A percentile compares a stretch with the other conserved stretches of the same genome.
Evolutionary conservation across 2,113 vertebrate species (phyloP).

Genomic region (Etheostoma cragini): DNA sequence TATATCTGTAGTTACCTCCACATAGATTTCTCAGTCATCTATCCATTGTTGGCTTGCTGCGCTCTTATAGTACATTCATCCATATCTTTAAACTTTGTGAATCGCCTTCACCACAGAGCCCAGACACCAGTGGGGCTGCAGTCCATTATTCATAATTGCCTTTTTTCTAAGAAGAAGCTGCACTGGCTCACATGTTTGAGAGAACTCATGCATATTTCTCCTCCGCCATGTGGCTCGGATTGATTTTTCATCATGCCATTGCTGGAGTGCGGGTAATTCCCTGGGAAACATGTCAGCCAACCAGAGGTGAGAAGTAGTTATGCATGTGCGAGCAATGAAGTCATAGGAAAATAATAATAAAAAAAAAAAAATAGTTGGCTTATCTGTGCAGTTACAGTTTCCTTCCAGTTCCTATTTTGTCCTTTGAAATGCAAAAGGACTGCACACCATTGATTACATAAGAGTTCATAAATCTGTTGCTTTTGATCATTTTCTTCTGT

Average conservation of each 20-base stretch:
- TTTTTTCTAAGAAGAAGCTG: conserved; percentile 64
- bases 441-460: not conserved
- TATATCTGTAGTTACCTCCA: conserved; percentile 24
- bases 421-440: conserved; percentile 19
- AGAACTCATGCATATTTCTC: conserved; percentile 47
- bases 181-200: conserved; percentile 55
- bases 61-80: conserved; percentile 23
- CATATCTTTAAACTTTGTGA: conserved; percentile 53
- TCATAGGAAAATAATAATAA: conserved; percentile 50
- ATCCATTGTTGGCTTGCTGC: conserved; percentile 24
- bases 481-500: not conserved
- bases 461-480: not conserved
- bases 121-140: conserved; percentile 37
- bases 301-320: conserved; percentile 30
- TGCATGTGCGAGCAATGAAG: conserved; percentile 43
- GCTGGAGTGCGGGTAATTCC: conserved; percentile 29
- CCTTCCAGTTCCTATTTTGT: conserved; percentile 29
- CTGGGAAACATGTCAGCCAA: conserved; percentile 45
- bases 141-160: conserved; percentile 78
- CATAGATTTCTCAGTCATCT: conserved; percentile 33
- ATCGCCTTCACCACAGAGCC: conserved; percentile 64
- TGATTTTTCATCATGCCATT: conserved; percentile 69
- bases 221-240: conserved; percentile 51
- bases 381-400: conserved; percentile 22
- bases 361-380: conserved; percentile 33